Percentiles rank a stretch among this genome's conserved stretches.
Evolutionary conservation across 2,888 invertebrate genomes (phyloP).

Genomic region (Incurvaria masculella): DNA sequence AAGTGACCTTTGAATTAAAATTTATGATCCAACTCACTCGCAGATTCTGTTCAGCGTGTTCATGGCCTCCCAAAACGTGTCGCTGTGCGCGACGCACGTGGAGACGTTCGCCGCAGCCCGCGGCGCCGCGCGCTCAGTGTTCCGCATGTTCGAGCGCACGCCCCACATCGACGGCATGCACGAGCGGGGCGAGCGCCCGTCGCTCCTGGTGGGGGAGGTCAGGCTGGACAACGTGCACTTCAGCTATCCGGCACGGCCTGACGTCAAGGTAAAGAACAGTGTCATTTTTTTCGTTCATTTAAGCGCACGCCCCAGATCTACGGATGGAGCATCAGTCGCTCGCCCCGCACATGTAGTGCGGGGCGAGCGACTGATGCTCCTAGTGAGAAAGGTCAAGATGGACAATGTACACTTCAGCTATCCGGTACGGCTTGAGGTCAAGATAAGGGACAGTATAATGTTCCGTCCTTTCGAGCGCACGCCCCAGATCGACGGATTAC

Average conservation of each 20-base stretch:
- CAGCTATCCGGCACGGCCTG: slow-evolving; percentile 73
- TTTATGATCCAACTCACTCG: no score
- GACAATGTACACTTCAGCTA: slow-evolving; percentile 72
- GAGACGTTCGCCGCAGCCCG: slow-evolving; percentile 71
- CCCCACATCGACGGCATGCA: slow-evolving; percentile 69
- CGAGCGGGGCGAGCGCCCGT: slow-evolving; percentile 57
- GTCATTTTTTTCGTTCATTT: slow-evolving; percentile 69
- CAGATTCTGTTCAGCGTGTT: slow-evolving; percentile 72
- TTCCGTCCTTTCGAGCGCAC: slow-evolving; percentile 69
- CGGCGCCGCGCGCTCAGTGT: slow-evolving; percentile 72
- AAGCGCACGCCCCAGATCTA: slow-evolving; percentile 71
- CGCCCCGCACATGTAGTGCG: slow-evolving; percentile 51
- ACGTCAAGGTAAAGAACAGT: slow-evolving; percentile 54
- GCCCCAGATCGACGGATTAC: slow-evolving; percentile 68
- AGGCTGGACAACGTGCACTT: slow-evolving; percentile 68
- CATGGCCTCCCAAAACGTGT: slow-evolving; percentile 74
- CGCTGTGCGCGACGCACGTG: slow-evolving; percentile 69
- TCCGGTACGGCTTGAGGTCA: slow-evolving; percentile 71
- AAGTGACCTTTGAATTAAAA: no score
- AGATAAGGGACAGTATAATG: slow-evolving; percentile 56
- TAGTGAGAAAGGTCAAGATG: slow-evolving; percentile 66
- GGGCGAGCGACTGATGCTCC: slow-evolving; percentile 58
- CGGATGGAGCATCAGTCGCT: no score
- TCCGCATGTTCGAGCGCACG: slow-evolving; percentile 65
- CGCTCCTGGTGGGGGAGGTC: slow-evolving; percentile 63